Conservation (phyloP, 2,797 vertebrate species). For the Paguma larvata region DNA sequence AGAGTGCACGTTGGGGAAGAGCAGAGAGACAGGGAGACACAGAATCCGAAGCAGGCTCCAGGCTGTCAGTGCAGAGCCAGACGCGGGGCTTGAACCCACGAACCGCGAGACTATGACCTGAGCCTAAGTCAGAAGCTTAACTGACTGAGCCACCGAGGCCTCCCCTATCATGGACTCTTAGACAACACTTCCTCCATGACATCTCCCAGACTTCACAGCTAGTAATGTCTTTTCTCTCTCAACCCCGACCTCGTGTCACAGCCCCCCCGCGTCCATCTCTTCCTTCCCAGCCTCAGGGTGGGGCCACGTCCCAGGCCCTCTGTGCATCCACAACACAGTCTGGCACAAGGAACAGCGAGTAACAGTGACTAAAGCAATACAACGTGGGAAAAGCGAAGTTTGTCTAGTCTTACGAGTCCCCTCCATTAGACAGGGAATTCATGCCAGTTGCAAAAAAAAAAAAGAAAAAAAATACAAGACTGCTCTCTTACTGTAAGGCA, state of each 20-base stretch:
- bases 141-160: too few relatives aligned
- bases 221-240: background rate
- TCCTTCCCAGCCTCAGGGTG: background rate
- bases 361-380: background rate
- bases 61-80: too few relatives aligned
- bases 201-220: background rate
- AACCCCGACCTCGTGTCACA: background rate
- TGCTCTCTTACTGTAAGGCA: background rate
- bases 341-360: background rate
- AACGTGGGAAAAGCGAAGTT: background rate
- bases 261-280: background rate
- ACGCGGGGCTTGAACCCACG: too few relatives aligned
- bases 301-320: background rate
- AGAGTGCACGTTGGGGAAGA: too few relatives aligned
- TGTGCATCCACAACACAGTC: background rate
- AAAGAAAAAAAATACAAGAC: background rate
- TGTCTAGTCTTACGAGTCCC: background rate
- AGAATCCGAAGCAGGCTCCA: too few relatives aligned
- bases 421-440: background rate
- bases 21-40: too few relatives aligned
- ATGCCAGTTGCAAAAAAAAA: background rate
- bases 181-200: background rate
- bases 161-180: background rate
- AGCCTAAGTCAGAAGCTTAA: too few relatives aligned
- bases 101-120: too few relatives aligned